Percentiles rank a stretch among this genome's conserved stretches.
These are phyloP conservation scores for Pocillopora damicornis DNA, from an alignment of 64 coral and sea anemone genomes.

Conservation along the genomic window DNA sequence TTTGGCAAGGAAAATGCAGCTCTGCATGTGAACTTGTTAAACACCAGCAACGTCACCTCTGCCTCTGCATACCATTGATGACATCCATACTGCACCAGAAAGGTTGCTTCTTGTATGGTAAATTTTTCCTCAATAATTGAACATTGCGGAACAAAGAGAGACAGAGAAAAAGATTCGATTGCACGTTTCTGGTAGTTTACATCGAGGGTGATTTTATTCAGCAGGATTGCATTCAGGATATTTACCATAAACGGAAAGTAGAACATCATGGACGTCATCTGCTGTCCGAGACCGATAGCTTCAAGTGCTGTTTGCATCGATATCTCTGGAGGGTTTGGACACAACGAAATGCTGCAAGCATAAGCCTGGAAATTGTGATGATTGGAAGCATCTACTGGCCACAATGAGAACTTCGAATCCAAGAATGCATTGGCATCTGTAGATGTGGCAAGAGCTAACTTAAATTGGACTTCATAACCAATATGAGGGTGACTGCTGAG, in stretches of 20 bases:
- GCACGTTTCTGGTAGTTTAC: background rate
- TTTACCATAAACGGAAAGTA: background rate
- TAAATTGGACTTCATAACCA: background rate
- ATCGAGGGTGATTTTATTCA: conserved; percentile 3
- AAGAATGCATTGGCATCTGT: background rate
- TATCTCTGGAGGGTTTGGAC: background rate
- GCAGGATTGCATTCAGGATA: background rate
- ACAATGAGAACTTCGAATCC: conserved; percentile 13
- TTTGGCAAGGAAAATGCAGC: conserved; percentile 16
- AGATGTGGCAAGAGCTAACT: background rate
- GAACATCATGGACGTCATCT: background rate
- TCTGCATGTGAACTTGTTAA: conserved; percentile 11
- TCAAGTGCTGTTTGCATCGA: background rate
- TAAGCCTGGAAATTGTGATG: background rate
- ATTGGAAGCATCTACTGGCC: conserved; percentile 7
- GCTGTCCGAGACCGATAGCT: background rate
- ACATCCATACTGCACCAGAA: background rate
- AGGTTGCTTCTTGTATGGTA: background rate
- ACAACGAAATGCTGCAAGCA: background rate
- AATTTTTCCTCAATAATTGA: conserved; percentile 1
- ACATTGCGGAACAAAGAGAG: conserved; percentile 4
- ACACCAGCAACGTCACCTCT: background rate
- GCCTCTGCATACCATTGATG: conserved; percentile 14
- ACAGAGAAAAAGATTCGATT: background rate
- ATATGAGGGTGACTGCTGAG: background rate